Evolutionary conservation across 2,797 vertebrate genomes (phyloP).

Genomic region (Cryptoprocta ferox): DNA sequence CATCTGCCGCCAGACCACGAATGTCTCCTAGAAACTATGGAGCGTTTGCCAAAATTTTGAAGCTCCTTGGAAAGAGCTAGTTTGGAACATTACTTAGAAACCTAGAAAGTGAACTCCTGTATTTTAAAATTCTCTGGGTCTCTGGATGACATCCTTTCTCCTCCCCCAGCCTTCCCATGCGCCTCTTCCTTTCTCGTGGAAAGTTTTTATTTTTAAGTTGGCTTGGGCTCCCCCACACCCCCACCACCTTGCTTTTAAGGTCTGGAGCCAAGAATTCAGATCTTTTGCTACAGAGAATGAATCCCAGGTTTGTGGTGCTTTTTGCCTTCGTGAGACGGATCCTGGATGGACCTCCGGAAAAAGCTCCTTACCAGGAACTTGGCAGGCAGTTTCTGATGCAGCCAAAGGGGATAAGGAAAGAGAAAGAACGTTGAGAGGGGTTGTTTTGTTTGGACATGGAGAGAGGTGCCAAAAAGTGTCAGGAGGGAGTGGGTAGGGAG

Average conservation of each 20-base stretch:
- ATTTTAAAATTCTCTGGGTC: background rate
- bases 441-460: background rate
- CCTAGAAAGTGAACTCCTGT: background rate
- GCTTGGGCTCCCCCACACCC: background rate
- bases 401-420: background rate
- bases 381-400: background rate
- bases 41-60: background rate
- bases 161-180: background rate
- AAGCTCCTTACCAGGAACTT: background rate
- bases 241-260: background rate
- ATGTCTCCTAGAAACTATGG: background rate
- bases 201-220: slow-evolving; percentile 61
- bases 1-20: background rate
- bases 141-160: background rate
- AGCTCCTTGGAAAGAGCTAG: slow-evolving; percentile 30
- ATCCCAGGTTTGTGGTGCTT: background rate
- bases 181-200: background rate
- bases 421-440: background rate
- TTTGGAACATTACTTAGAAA: background rate
- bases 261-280: slow-evolving; percentile 8
- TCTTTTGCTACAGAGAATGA: slow-evolving; percentile 36
- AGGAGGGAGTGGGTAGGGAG: background rate
- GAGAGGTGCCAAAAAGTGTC: background rate
- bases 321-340: background rate
- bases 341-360: background rate